A percentile compares a stretch with the other conserved stretches of the same genome.
phyloP scores from a whole-genome alignment of 2,113 vertebrate genomes.

The Microtus pennsylvanicus region DNA sequence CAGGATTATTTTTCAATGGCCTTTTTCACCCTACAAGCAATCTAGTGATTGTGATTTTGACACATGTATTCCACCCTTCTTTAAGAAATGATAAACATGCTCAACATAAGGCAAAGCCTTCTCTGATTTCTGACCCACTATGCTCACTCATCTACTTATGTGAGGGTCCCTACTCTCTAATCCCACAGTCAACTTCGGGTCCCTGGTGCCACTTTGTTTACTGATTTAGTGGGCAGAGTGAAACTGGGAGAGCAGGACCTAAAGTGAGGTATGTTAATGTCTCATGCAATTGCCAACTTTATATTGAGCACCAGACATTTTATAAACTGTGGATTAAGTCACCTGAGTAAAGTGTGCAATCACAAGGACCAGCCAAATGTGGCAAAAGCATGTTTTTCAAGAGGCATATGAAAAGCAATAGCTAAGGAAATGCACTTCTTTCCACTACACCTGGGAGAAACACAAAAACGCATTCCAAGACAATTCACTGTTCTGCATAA shows the following conservation, averaged over 20 bases:
- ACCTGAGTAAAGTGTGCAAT: background rate
- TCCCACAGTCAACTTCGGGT: background rate
- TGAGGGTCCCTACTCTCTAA: background rate
- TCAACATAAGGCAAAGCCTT: background rate
- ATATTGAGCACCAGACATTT: background rate
- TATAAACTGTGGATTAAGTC: too few relatives aligned
- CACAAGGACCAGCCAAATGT: background rate
- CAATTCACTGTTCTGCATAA: background rate
- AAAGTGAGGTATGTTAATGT: background rate
- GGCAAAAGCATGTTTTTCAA: background rate
- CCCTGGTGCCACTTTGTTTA: background rate
- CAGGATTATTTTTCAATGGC: background rate
- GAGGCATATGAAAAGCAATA: background rate
- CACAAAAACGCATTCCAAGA: background rate
- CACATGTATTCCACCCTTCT: background rate
- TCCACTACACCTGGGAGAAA: background rate
- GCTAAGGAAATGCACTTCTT: background rate
- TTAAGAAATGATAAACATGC: background rate
- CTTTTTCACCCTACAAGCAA: background rate
- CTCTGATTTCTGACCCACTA: background rate
- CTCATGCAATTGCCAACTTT: background rate
- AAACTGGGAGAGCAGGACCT: background rate
- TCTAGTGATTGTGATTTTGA: background rate
- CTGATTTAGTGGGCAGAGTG: background rate
- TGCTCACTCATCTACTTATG: background rate